Evolutionary conservation across 2,888 invertebrate species (phyloP), one percentile per base, ranked within the genome.

Genomic region (Napeogenes sylphis): DNA sequence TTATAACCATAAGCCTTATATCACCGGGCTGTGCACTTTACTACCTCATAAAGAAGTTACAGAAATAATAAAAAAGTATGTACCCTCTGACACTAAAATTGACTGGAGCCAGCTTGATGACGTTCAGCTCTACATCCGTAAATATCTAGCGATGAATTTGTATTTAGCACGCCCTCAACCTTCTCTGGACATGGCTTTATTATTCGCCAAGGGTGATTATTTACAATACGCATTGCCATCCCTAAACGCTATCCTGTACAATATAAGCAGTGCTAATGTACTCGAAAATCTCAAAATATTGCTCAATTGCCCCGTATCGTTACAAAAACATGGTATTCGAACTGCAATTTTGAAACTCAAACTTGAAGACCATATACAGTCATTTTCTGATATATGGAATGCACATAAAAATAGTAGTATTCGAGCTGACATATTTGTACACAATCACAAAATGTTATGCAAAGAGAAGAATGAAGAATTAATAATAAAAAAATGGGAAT

Each of bases 171-270:
- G 88, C 67, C 87, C 86, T 4, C 72, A 79, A 6, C 70, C 75
- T 4, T 66, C 78, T 6, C 69, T 82, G 42, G 76, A 82, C 4
- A 63, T 72, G 4, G 72, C 84, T 2, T 67, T 88, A 42, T 72
- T 65, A 59, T 89, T 81, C 64, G 84, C 86, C 3, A 82, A 80
- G 72, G 84, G 85, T 33, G 86, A 88, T 69, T 87, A 86, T 64
- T 74, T 87, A 47, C 84, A 86, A 65, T 82, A 73, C 62, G 73
- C 76, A 8, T 73, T 87, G 13, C 81, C 83, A 3, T 85, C 88
- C 21, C 71, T 88, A 8, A 76, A 71, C 62, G 74, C 87, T 5
- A 68, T 86, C 42, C 71, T 83, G n/a, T 70, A 77, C 47, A 81
- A 84, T 64, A 63, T 83, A 53, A 83, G 78, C 57, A 63, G 67